A percentile compares a stretch with the other conserved stretches of the same genome.
These are phyloP conservation scores for Struthio camelus DNA, from an alignment of 2,113 vertebrate genomes.

Conservation along the genomic window DNA sequence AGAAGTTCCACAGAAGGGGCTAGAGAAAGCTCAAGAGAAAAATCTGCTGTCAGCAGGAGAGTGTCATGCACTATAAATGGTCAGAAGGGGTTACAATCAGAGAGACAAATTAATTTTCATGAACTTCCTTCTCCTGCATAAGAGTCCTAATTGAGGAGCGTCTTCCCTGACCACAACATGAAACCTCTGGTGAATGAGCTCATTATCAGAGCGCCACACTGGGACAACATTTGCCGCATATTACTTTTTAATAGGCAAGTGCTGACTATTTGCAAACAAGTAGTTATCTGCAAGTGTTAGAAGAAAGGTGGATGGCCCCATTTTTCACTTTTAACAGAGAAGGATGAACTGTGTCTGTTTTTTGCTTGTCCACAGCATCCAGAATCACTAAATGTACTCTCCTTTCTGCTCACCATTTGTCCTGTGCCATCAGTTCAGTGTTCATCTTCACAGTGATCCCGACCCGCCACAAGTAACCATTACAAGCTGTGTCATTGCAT, in stretches of 20 bases:
- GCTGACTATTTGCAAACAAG: slow-evolving; percentile 46
- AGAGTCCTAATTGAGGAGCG: neutral
- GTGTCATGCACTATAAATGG: neutral
- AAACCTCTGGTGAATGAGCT: slow-evolving; percentile 5
- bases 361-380: neutral
- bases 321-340: neutral
- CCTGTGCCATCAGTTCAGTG: rapidly evolving
- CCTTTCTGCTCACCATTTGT: neutral
- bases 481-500: rapidly evolving
- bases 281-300: neutral
- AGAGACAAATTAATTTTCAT: slow-evolving; percentile 8
- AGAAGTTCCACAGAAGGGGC: neutral
- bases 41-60: neutral
- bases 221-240: neutral
- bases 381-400: neutral
- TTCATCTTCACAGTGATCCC: neutral
- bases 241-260: slow-evolving; percentile 25
- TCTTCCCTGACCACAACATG: slow-evolving; percentile 12
- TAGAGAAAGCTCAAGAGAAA: neutral
- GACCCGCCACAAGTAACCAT: neutral
- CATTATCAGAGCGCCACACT: neutral
- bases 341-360: neutral
- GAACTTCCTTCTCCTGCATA: neutral
- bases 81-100: neutral
- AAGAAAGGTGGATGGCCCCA: neutral